Percentiles rank a stretch among this genome's conserved stretches.
These are phyloP conservation scores for Mimachlamys varia DNA, from an alignment of 2,888 invertebrate genomes.

Conservation along the genomic window DNA sequence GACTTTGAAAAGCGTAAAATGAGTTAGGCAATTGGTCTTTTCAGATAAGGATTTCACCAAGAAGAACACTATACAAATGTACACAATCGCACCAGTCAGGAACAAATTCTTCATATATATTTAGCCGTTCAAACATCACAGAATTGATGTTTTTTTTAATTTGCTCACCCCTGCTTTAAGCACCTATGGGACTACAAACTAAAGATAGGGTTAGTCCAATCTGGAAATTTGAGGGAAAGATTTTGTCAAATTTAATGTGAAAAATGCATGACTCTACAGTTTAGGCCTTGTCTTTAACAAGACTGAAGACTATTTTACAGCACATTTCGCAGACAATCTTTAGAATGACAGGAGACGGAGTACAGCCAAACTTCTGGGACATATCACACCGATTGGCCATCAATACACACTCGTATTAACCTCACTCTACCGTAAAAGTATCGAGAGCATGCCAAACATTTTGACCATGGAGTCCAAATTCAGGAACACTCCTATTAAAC, in stretches of 20 bases:
- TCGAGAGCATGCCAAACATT: not conserved
- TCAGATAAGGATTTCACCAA: constrained; percentile 28
- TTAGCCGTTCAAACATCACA: not conserved
- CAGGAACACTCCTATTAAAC: not conserved
- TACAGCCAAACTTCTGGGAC: not conserved
- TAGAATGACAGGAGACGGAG: not conserved
- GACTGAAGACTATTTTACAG: not conserved
- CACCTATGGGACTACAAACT: not conserved
- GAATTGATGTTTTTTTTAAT: constrained; percentile 5
- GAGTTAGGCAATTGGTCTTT: constrained; percentile 28
- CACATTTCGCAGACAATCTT: not conserved
- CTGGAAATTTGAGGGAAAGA: not conserved
- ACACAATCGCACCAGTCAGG: constrained; percentile 17
- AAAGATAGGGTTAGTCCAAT: not conserved
- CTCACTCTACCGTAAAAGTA: constrained; percentile 2
- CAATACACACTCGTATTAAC: not conserved
- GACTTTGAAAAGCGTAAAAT: constrained; percentile 36
- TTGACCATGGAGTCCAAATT: not conserved
- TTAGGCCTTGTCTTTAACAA: constrained; percentile 14
- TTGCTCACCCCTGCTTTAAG: not conserved
- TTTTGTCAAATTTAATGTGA: not conserved
- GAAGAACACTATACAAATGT: not conserved
- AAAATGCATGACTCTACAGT: constrained; percentile 13
- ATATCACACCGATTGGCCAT: not conserved
- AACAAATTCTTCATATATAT: not conserved